Evolutionary conservation across 1,140 invertebrate genomes (phyloP), one percentile per base, ranked within the genome.

Genomic region (Drosophila subpulchrella): DNA sequence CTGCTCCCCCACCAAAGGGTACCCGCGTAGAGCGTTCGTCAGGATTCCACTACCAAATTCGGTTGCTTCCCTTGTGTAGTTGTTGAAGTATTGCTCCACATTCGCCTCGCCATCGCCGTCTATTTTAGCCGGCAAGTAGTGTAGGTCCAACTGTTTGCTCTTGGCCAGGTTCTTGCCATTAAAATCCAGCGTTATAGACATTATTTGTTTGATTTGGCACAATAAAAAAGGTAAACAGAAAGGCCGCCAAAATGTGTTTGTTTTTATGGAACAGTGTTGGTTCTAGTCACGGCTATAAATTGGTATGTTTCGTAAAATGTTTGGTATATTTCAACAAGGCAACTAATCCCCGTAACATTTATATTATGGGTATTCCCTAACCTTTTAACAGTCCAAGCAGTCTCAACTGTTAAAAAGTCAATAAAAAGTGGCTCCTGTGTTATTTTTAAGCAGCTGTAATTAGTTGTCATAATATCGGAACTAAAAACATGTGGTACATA

Each of bases 121-220:
- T 54, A 97, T 95, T 93, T 95, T 95, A 83, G 95, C 97, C 4
- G 96, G 96, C 61, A 97, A 93, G 53, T 95, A 95, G 91, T 97
- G 96, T 3, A 95, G 73, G 10, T 93, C 91, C 8, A 93, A 75
- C 34, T 92, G 68, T 55, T 93, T 90, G 38, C 86, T 65, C 30
- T 91, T 82, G 36, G 88, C 75, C 47, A 94, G 38, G 88, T 93
- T 91, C 13, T 93, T 88, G 67, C 92, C 91, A 74, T 93, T 93
- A n/a, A 94, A 90, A 73, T 94, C 92, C 3, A 95, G 91, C 57
- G 92, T 93, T 62, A 94, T 93, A 5, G 93, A 91, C 94, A 94
- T 94, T 58, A 15, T 84, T 50, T 58, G 39, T 39, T 48, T 15
- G 4, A 13, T 17, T 20, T 17, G 50, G 24, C 54, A 67, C 20